Base-by-base conservation (phyloP, 2,797 vertebrate species). In the Sebastolobus alascanus region DNA sequence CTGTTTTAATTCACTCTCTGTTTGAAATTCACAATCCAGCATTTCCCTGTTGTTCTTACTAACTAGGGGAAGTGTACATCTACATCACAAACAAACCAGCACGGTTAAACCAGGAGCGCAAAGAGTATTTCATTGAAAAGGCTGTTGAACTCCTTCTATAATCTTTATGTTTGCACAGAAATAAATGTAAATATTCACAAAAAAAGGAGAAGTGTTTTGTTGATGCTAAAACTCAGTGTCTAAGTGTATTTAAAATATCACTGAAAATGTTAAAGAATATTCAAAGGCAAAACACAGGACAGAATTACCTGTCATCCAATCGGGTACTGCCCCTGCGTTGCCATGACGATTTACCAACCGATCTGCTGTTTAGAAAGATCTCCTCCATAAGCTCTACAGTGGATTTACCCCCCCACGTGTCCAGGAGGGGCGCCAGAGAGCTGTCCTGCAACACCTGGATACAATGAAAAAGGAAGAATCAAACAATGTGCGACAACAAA, bases 301-400 rank as follows among this genome's bases (percentile, higher is more conserved):
- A 38, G 1, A 40, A 79, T 94, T 2, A 91, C 90, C 95, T 92
- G 79, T 94, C 94, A 78, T 92, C 95, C 84, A 91, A 90, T 33
- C 5, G 78, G 40, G 69, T 82, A 79, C 72, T 80, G 88, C 68
- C 92, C 31, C 64, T 76, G 56, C 54, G 73, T 27, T 89, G 96
- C 87, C 92, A 93, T 54, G 92, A 85, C 73, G 93, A 77, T 64
- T 80, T 87, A 10, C 56, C 87, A 9, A 88, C 92, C 59, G 56
- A 10, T 73, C 4, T 73, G 75, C 78, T 85, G 22, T 90, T 86
- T 2, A 96, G 95, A 90, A 99, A 99, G 75, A 98, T 94, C 46
- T 97, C 97, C 91, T 97, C 97, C 97, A 99, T 97, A 38, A 99
- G 92, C 69, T 99, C 97, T 79, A 98, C 95, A 1, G 97, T 97